phyloP scores from a whole-genome alignment of 92 coral and sea anemone species.

The Diadumene lineata region DNA sequence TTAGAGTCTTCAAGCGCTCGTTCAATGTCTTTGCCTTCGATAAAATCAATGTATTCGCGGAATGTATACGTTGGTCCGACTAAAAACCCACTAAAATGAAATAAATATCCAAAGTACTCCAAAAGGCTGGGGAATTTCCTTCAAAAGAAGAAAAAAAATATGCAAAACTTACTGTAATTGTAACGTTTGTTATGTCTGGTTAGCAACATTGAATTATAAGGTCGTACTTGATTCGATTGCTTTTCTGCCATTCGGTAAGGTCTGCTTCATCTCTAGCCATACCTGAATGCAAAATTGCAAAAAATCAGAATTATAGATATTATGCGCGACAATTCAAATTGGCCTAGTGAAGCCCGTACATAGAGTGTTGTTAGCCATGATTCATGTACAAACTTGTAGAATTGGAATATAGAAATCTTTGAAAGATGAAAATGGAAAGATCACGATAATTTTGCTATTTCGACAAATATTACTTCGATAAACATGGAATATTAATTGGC shows the following conservation, averaged over 20 bases:
- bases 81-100: constrained; percentile 70
- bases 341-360: no score
- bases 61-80: constrained; percentile 79
- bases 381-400: no score
- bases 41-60: constrained; percentile 67
- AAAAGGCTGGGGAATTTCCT: constrained; percentile 69
- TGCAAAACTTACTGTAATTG: no score
- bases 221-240: constrained; percentile 53
- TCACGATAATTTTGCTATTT: no score
- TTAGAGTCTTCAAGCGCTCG: constrained; percentile 12
- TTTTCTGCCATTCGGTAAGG: constrained; percentile 57
- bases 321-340: no score
- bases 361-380: no score
- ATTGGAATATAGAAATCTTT: no score
- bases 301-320: neutral
- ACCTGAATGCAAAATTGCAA: constrained; percentile 43
- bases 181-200: no score
- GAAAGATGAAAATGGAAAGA: no score
- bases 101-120: constrained; percentile 78
- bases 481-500: no score
- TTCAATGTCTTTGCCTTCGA: constrained; percentile 64
- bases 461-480: no score
- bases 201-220: no score
- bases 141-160: neutral
- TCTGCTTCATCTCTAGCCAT: constrained; percentile 39